Conservation (phyloP, 2,797 vertebrate genomes). For the Nothura maculosa region DNA sequence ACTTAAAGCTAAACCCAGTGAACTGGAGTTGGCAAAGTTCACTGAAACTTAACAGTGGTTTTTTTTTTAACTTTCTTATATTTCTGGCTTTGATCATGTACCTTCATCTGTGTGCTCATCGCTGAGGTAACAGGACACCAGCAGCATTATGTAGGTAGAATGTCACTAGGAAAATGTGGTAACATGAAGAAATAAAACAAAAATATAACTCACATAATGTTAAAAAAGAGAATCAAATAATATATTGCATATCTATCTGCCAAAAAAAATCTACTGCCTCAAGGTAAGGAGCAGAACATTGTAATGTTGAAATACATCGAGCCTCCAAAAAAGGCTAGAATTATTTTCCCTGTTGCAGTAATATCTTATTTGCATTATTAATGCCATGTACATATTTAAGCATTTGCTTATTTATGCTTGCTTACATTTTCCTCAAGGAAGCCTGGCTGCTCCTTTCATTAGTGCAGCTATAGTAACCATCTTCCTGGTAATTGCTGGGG, state of each 20-base stretch:
- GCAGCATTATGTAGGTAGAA: background rate
- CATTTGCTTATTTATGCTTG: constrained; percentile 25
- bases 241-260: background rate
- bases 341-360: background rate
- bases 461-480: constrained; percentile 33
- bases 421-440: constrained; percentile 30
- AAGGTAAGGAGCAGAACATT: background rate
- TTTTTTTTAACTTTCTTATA: background rate
- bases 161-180: background rate
- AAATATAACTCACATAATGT: background rate
- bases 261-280: background rate
- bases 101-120: fast-evolving
- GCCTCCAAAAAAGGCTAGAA: background rate
- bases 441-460: constrained; percentile 13
- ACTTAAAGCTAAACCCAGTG: constrained; percentile 1
- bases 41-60: background rate
- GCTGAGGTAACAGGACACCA: background rate
- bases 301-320: background rate
- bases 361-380: background rate
- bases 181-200: background rate
- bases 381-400: background rate
- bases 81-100: background rate
- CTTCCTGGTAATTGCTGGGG: background rate
- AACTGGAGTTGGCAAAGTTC: constrained; percentile 1
- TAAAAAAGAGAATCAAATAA: background rate